Percentiles rank a stretch among this genome's conserved stretches.
phyloP scores from a whole-genome alignment of 2,888 invertebrate species.

The Drosophila mettleri region DNA sequence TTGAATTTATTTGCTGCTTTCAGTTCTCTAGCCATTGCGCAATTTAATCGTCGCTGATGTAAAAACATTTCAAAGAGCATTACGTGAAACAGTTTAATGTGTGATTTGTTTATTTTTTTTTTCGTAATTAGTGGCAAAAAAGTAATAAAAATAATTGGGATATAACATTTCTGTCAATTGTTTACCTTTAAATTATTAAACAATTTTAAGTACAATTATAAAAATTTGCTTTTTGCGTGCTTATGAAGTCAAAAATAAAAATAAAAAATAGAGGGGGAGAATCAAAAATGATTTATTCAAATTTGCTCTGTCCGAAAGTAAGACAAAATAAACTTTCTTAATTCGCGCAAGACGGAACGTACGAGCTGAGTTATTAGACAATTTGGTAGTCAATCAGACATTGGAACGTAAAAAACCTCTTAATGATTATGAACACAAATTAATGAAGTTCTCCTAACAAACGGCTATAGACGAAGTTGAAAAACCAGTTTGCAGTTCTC shows the following conservation, averaged over 20 bases:
- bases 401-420: slow-evolving; percentile 34
- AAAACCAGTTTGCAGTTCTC: slow-evolving; percentile 62
- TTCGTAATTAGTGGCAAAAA: slow-evolving; percentile 18
- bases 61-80: slow-evolving; percentile 24
- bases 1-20: slow-evolving; percentile 25
- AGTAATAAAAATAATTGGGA: slow-evolving; percentile 20
- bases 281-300: slow-evolving; percentile 5
- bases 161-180: slow-evolving; percentile 10
- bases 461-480: slow-evolving; percentile 44
- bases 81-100: slow-evolving; percentile 24
- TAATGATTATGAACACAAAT: slow-evolving; percentile 57
- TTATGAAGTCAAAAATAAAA: slow-evolving; percentile 20
- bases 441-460: slow-evolving; percentile 58
- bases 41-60: slow-evolving; percentile 35
- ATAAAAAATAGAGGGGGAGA: slow-evolving; percentile 25
- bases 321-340: slow-evolving; percentile 52
- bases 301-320: slow-evolving; percentile 32
- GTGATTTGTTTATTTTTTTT: too few relatives aligned
- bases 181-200: slow-evolving; percentile 20
- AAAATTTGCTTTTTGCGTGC: too few relatives aligned
- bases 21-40: slow-evolving; percentile 19
- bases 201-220: slow-evolving; percentile 31
- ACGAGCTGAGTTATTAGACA: slow-evolving; percentile 53
- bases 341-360: slow-evolving; percentile 15
- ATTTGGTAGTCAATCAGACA: slow-evolving; percentile 45